Evolutionary conservation across 2,888 invertebrate genomes (phyloP).

Genomic region (Autographa pulchrina): DNA sequence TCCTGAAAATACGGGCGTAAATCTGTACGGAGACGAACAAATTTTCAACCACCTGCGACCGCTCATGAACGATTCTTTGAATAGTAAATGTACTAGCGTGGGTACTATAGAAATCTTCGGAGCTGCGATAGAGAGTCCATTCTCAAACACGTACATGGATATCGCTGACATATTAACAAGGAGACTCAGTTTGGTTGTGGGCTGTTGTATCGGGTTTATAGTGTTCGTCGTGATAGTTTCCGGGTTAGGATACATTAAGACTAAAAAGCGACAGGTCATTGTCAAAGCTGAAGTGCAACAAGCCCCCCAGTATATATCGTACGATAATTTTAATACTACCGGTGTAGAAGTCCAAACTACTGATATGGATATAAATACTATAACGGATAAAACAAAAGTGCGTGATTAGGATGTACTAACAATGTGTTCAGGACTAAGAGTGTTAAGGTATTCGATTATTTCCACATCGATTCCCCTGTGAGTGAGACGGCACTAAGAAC

Average conservation of each 20-base stretch:
- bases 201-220: constrained; percentile 95
- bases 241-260: constrained; percentile 95
- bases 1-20: constrained; percentile 75
- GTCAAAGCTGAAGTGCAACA: constrained; percentile 92
- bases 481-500: constrained; percentile 74
- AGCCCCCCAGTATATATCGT: constrained; percentile 95
- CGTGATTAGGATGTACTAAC: constrained; percentile 58
- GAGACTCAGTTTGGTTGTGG: constrained; percentile 95
- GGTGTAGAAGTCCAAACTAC: constrained; percentile 81
- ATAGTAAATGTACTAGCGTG: constrained; percentile 94
- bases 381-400: constrained; percentile 81
- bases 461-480: constrained; percentile 71
- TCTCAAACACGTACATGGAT: constrained; percentile 91
- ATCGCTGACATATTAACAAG: constrained; percentile 94
- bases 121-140: constrained; percentile 88
- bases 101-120: constrained; percentile 93
- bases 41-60: constrained; percentile 82
- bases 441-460: constrained; percentile 64
- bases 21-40: constrained; percentile 90
- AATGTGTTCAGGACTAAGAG: constrained; percentile 58
- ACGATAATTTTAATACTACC: constrained; percentile 86
- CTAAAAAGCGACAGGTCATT: constrained; percentile 94
- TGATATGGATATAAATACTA: constrained; percentile 85
- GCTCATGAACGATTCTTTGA: constrained; percentile 91
- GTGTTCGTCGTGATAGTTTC: constrained; percentile 95